Evolutionary conservation across 2,113 vertebrate genomes (phyloP).

Genomic region (Xiphophorus maculatus): DNA sequence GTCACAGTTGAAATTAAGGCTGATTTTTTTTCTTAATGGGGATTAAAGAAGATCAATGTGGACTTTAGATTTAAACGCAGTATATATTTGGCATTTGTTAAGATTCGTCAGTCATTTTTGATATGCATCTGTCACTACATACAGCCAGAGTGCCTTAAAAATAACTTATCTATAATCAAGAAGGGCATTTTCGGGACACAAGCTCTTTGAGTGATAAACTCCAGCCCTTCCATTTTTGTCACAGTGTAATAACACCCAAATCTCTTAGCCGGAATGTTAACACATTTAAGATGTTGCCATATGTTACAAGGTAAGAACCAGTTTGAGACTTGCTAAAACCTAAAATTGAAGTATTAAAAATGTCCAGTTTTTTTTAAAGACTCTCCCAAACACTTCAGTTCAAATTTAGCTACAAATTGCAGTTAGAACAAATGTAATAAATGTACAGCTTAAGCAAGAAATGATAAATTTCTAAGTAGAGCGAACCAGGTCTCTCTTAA

Average conservation of each 20-base stretch:
- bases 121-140: slow-evolving; percentile 50
- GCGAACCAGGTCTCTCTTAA: background rate
- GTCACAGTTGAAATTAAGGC: slow-evolving; percentile 36
- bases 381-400: background rate
- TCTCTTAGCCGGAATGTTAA: background rate
- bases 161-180: no score
- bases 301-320: background rate
- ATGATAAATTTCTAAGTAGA: slow-evolving; percentile 40
- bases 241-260: background rate
- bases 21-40: slow-evolving; percentile 27
- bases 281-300: background rate
- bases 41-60: slow-evolving; percentile 24
- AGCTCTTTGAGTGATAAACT: background rate
- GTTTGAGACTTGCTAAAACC: background rate
- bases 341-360: no score
- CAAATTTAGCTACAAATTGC: slow-evolving; percentile 54
- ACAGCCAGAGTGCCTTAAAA: no score
- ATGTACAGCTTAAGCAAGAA: slow-evolving; percentile 66
- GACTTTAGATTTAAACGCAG: background rate
- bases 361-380: background rate
- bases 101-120: no score
- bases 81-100: no score
- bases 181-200: background rate
- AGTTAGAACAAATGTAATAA: slow-evolving; percentile 64
- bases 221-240: background rate